Evolutionary conservation across 2,888 invertebrate genomes (phyloP).

Genomic region (Boloria selene): DNA sequence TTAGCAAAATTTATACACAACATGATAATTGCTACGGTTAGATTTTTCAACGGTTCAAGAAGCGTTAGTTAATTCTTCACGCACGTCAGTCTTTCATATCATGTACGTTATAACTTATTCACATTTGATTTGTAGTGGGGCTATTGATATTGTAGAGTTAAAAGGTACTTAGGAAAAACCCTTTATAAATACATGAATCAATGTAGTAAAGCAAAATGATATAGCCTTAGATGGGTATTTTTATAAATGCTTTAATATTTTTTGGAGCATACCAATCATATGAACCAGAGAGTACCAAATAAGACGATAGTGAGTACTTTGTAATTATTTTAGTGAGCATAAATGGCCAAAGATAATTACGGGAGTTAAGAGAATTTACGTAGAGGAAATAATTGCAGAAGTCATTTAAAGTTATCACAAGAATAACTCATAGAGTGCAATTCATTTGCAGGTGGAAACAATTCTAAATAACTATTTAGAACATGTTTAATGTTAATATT

Average conservation of each 20-base stretch:
- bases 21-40: too few species aligned
- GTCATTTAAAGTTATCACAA: conserved; percentile 23
- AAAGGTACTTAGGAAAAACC: too few species aligned
- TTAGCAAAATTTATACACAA: too few species aligned
- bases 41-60: too few species aligned
- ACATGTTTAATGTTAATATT: not conserved
- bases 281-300: conserved; percentile 32
- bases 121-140: too few species aligned
- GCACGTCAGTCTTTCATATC: too few species aligned
- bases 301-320: conserved; percentile 37
- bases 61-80: too few species aligned
- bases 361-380: conserved; percentile 30
- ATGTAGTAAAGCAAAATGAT: not conserved
- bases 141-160: too few species aligned
- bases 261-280: conserved; percentile 33
- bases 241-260: conserved; percentile 28
- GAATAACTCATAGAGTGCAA: not conserved
- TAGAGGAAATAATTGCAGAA: conserved; percentile 26
- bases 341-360: conserved; percentile 40
- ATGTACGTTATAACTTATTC: too few species aligned
- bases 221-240: conserved; percentile 4
- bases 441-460: not conserved
- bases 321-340: conserved; percentile 39
- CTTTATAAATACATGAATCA: not conserved
- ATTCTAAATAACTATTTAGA: not conserved